phyloP scores from a whole-genome alignment of 2,888 invertebrate species.

The Drosophila paracracens region DNA sequence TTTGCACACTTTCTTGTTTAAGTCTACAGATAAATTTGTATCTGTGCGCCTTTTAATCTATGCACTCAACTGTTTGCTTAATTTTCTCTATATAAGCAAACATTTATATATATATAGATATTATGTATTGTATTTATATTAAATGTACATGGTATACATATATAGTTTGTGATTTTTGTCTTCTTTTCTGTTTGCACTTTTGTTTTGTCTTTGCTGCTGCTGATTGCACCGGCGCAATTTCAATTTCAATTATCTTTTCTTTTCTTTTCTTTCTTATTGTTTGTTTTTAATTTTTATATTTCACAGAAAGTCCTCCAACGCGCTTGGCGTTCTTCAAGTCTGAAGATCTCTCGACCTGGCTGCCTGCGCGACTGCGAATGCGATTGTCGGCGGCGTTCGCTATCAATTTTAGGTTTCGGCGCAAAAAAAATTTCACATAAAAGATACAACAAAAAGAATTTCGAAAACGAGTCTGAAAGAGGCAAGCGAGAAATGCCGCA shows the following conservation, averaged over 20 bases:
- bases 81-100: not conserved
- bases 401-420: conserved; percentile 55
- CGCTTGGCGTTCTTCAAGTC: conserved; percentile 36
- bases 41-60: conserved; percentile 19
- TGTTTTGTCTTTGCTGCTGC: conserved; percentile 13
- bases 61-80: conserved; percentile 28
- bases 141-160: not conserved
- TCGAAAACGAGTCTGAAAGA: conserved; percentile 49
- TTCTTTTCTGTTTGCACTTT: conserved; percentile 26
- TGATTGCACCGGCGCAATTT: conserved; percentile 50
- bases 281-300: conserved; percentile 17
- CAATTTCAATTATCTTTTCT: conserved; percentile 32
- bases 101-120: conserved; percentile 9
- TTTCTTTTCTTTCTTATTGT: conserved; percentile 5
- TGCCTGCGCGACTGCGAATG: conserved; percentile 45
- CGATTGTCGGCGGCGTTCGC: conserved; percentile 41
- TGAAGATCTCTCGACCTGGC: conserved; percentile 47
- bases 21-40: conserved; percentile 20
- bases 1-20: conserved; percentile 27
- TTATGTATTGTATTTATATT: conserved; percentile 9
- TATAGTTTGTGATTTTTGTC: conserved; percentile 9
- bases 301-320: conserved; percentile 57
- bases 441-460: conserved; percentile 53
- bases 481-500: conserved; percentile 22
- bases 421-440: conserved; percentile 45